phyloP scores from a whole-genome alignment of 1,140 invertebrate species.

The Penaeus chinensis region DNA sequence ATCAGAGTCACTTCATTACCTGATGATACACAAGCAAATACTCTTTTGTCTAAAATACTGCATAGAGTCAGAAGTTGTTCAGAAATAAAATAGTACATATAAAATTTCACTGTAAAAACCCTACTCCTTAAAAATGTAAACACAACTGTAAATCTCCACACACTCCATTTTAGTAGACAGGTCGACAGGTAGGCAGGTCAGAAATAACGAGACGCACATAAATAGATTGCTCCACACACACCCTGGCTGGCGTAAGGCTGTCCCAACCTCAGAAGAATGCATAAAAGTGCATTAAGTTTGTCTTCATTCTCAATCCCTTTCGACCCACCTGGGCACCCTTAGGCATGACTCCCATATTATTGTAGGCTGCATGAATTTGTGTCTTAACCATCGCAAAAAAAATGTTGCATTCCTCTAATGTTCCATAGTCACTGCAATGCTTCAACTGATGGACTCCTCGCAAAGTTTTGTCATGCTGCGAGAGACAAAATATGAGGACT shows the following conservation, averaged over 20 bases:
- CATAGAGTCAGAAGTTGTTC: conserved; percentile 45
- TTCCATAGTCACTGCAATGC: too few species aligned
- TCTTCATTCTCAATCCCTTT: conserved; percentile 52
- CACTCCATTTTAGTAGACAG: conserved; percentile 32
- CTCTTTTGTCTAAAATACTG: conserved; percentile 58
- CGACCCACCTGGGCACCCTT: conserved; percentile 28
- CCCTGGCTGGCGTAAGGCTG: conserved; percentile 60
- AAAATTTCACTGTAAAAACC: conserved; percentile 46
- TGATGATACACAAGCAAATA: conserved; percentile 52
- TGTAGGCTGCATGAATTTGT: conserved; percentile 5
- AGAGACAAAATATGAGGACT: too few species aligned
- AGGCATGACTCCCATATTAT: conserved; percentile 29
- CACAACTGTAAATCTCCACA: conserved; percentile 43
- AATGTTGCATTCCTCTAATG: too few species aligned
- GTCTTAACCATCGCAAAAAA: too few species aligned
- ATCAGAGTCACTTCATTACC: conserved; percentile 42
- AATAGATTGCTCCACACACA: conserved; percentile 59
- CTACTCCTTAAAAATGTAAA: conserved; percentile 39
- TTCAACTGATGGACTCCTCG: too few species aligned
- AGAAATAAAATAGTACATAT: conserved; percentile 51
- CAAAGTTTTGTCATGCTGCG: too few species aligned
- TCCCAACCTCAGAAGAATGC: conserved; percentile 61
- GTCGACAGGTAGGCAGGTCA: conserved; percentile 55
- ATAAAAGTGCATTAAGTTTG: conserved; percentile 57
- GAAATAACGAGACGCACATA: conserved; percentile 57